Percentiles rank a stretch among this genome's conserved stretches.
phyloP scores from a whole-genome alignment of 2,113 vertebrate species.

The Sphaerodactylus townsendi region DNA sequence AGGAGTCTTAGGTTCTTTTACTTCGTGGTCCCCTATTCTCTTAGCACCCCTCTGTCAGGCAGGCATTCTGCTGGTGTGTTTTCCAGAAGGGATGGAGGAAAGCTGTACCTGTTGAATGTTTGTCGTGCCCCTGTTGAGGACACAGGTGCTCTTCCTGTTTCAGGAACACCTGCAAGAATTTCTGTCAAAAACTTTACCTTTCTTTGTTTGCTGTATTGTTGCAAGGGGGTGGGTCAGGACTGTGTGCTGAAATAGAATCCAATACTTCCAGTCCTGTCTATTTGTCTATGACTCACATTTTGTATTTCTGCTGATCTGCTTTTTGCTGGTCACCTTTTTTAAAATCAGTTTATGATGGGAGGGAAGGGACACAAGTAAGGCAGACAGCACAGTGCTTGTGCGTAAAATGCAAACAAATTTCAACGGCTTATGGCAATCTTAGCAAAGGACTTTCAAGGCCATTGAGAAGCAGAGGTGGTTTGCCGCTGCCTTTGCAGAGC shows the following conservation, averaged over 20 bases:
- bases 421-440: too few relatives aligned
- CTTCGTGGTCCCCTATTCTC: too few relatives aligned
- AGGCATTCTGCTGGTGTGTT: background rate
- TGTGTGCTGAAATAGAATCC: background rate
- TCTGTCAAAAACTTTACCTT: too few relatives aligned
- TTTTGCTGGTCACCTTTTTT: background rate
- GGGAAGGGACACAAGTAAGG: background rate
- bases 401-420: too few relatives aligned
- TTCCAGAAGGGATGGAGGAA: background rate
- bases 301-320: too few relatives aligned
- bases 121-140: background rate
- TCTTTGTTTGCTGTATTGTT: background rate
- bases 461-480: too few relatives aligned
- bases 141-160: background rate
- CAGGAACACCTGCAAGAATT: background rate
- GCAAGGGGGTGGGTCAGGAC: background rate
- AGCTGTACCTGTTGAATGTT: background rate
- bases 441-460: too few relatives aligned
- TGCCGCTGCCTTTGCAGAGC: too few relatives aligned
- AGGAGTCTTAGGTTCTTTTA: too few relatives aligned
- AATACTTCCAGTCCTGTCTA: too few relatives aligned
- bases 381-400: background rate
- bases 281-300: too few relatives aligned
- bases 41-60: background rate
- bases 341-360: background rate